Base-by-base conservation (phyloP, 2,113 vertebrate species). In the Pyrgilauda ruficollis region DNA sequence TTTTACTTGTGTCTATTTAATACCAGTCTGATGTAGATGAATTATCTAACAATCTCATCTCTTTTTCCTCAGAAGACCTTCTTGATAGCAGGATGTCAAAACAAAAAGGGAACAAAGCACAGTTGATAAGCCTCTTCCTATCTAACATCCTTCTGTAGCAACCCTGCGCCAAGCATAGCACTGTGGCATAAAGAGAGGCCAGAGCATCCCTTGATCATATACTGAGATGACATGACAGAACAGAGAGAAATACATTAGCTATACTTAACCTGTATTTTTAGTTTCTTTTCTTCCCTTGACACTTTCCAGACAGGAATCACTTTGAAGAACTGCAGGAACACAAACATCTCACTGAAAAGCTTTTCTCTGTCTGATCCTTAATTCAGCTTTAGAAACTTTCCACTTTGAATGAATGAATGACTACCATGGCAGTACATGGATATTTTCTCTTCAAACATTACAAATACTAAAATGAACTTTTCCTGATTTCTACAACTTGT, bases 1-100 rank as follows among this genome's bases (percentile, higher is more conserved):
- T 92, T 90, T 93, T 62, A 46, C 59, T 58, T 86, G n/a, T 82
- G 85, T 91, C 84, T 62, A 15, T 76, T 85, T 90, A 87, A 94
- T 83, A 53, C 9, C 55, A 69, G 7, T 66, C 41, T 86, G 90
- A 83, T 35, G 50, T 76, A 93, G 75, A 94, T 88, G 81, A 50
- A 74, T 53, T 72, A 33, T 68, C 75, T 93, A 90, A 76, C 8
- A 72, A 49, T 44, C 41, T 93, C 31, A 67, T 89, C n/a, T 85
- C 62, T 62, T 93, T 88, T 83, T 90, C 72, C 39, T 90, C 75
- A 55, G 70, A 93, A 87, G 43, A 83, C 30, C 43, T 72, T 47
- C 78, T 52, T 83, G 63, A 69, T 41, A 88, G 28, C 62, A 82
- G 41, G 20, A 74, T 84, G 47, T 90, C 82, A 91, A 91, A 93